These are phyloP conservation scores for Sphaeramia orbicularis DNA, from an alignment of 2,797 vertebrate genomes.

Conservation along the genomic window DNA sequence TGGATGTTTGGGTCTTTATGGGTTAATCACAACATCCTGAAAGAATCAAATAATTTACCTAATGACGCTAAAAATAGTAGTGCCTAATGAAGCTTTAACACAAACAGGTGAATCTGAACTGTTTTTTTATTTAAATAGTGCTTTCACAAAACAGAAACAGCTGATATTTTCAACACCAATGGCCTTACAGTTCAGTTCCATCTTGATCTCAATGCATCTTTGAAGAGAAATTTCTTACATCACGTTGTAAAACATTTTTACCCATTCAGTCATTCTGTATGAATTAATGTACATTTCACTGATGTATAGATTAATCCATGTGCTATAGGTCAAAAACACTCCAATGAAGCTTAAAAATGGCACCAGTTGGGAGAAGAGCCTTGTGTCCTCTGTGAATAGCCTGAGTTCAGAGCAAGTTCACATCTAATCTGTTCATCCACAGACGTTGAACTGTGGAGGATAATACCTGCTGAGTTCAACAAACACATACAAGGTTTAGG, in stretches of 20 bases:
- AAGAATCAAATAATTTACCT: too few species aligned
- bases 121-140: too few species aligned
- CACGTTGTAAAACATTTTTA: neutral
- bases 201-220: too few species aligned
- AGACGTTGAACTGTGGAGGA: slow-evolving; percentile 24
- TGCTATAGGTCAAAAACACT: neutral
- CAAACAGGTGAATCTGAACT: too few species aligned
- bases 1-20: too few species aligned
- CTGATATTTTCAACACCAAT: too few species aligned
- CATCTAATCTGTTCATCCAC: slow-evolving; percentile 28
- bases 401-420: slow-evolving; percentile 26
- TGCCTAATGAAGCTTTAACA: too few species aligned
- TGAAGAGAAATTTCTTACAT: too few species aligned
- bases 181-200: too few species aligned
- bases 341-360: neutral
- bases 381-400: slow-evolving; percentile 6
- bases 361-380: neutral
- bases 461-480: neutral
- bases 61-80: too few species aligned
- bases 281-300: neutral
- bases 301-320: neutral
- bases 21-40: too few species aligned
- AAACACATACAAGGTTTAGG: neutral
- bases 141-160: too few species aligned
- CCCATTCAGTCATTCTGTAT: neutral